Percentiles rank a stretch among this genome's conserved stretches.
Evolutionary conservation across 2,888 invertebrate species (phyloP).

Genomic region (Salticus scenicus): DNA sequence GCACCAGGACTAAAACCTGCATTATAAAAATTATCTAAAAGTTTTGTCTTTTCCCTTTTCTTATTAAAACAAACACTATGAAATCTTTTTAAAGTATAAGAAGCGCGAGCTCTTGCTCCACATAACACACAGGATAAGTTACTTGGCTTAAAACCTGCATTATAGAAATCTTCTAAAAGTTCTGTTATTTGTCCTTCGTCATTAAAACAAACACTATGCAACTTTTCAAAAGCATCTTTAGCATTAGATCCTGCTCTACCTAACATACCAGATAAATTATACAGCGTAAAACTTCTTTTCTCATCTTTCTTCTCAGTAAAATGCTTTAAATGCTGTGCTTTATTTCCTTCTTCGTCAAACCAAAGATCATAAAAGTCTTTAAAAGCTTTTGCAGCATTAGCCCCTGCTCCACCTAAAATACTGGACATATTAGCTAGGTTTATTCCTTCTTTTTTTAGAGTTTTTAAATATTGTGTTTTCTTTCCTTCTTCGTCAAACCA

Average conservation of each 20-base stretch:
- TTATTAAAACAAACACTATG: conserved; percentile 31
- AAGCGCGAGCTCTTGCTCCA: conserved; percentile 32
- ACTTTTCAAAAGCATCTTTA: conserved; percentile 42
- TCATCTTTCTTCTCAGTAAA: conserved; percentile 21
- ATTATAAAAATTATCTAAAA: conserved; percentile 28
- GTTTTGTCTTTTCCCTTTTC: conserved; percentile 29
- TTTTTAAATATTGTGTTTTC: too few relatives aligned
- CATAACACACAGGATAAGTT: conserved; percentile 44
- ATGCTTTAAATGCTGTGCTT: conserved; percentile 45
- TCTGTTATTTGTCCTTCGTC: conserved; percentile 39
- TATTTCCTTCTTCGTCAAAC: conserved; percentile 53
- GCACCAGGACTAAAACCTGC: conserved; percentile 19
- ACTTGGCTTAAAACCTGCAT: conserved; percentile 45
- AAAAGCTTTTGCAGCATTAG: conserved; percentile 16
- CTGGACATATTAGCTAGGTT: too few relatives aligned
- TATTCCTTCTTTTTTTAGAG: too few relatives aligned
- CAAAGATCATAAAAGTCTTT: conserved; percentile 17
- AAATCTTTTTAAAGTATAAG: conserved; percentile 27
- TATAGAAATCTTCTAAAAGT: conserved; percentile 43
- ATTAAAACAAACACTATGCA: too few relatives aligned
- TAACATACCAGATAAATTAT: conserved; percentile 29
- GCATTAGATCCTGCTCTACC: conserved; percentile 29
- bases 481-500: too few relatives aligned
- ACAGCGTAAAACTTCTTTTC: conserved; percentile 34
- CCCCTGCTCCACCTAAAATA: neutral